Conservation (phyloP, 2,113 vertebrate genomes). For the Stegastes partitus region DNA sequence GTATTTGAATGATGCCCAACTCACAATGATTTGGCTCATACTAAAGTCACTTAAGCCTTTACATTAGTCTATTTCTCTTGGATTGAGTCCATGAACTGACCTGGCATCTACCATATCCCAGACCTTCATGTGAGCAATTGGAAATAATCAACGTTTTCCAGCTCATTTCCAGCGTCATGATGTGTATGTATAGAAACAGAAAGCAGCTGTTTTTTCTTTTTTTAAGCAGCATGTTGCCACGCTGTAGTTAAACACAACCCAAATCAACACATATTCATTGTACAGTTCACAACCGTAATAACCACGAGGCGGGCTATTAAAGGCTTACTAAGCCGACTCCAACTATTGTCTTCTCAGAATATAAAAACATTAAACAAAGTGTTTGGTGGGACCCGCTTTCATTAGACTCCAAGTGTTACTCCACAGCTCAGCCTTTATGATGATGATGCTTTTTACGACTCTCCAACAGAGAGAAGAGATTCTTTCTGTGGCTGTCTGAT, state of each 20-base stretch:
- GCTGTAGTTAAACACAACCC: conserved; percentile 3
- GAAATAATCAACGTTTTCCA: too few relatives aligned
- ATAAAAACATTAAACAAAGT: conserved; percentile 13
- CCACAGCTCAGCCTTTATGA: conserved; percentile 7
- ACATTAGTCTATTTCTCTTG: too few relatives aligned
- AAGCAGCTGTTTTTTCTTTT: too few relatives aligned
- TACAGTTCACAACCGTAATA: conserved; percentile 26
- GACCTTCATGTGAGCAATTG: too few relatives aligned
- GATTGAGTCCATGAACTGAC: too few relatives aligned
- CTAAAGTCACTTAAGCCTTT: too few relatives aligned
- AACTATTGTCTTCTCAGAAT: conserved; percentile 17
- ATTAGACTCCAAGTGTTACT: conserved; percentile 16
- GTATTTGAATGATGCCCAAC: too few relatives aligned
- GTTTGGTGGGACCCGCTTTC: conserved; percentile 32
- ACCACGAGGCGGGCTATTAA: conserved; percentile 3
- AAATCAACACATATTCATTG: conserved; percentile 3
- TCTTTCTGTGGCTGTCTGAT: not conserved
- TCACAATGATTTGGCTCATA: too few relatives aligned
- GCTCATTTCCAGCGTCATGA: not conserved
- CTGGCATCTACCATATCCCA: too few relatives aligned
- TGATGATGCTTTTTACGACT: not conserved
- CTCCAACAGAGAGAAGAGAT: not conserved
- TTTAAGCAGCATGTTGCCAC: not conserved
- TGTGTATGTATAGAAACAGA: too few relatives aligned
- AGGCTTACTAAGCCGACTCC: conserved; percentile 7